phyloP scores from a whole-genome alignment of 2,113 vertebrate species.

The Mungos mungo region DNA sequence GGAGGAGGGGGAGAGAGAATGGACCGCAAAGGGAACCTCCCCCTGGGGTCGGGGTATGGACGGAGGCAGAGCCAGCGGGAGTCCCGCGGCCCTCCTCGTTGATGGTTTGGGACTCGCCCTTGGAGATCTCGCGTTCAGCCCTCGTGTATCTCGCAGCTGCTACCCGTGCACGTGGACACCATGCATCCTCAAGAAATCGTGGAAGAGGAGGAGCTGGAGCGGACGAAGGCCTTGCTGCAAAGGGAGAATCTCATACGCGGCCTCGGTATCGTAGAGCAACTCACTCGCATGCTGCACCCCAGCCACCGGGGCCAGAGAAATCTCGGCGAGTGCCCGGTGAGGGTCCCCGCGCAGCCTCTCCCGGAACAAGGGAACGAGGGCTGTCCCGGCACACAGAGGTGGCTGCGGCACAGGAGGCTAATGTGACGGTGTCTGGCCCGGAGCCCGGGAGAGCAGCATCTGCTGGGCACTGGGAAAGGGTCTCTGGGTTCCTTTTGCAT shows the following conservation, averaged over 20 bases:
- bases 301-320: not conserved
- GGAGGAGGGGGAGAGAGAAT: not conserved
- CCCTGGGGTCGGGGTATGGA: not conserved
- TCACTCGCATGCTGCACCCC: conserved; percentile 74
- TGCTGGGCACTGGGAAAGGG: not conserved
- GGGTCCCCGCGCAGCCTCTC: not conserved
- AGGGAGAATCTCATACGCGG: conserved; percentile 83
- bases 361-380: not conserved
- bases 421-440: not conserved
- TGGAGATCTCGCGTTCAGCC: not conserved
- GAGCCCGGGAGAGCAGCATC: not conserved
- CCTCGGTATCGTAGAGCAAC: conserved; percentile 81
- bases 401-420: not conserved
- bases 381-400: not conserved
- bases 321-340: conserved; percentile 72
- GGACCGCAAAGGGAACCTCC: not conserved
- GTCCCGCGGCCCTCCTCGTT: not conserved
- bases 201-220: conserved; percentile 83
- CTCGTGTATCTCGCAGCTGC: conserved; percentile 57
- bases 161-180: conserved; percentile 56
- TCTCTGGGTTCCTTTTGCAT: not conserved
- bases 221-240: conserved; percentile 78
- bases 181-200: conserved; percentile 83
- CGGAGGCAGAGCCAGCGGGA: not conserved
- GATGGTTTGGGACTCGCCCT: not conserved